A percentile compares a stretch with the other conserved stretches of the same genome.
phyloP scores from a whole-genome alignment of 2,797 vertebrate species.

The Siniperca undulata region DNA sequence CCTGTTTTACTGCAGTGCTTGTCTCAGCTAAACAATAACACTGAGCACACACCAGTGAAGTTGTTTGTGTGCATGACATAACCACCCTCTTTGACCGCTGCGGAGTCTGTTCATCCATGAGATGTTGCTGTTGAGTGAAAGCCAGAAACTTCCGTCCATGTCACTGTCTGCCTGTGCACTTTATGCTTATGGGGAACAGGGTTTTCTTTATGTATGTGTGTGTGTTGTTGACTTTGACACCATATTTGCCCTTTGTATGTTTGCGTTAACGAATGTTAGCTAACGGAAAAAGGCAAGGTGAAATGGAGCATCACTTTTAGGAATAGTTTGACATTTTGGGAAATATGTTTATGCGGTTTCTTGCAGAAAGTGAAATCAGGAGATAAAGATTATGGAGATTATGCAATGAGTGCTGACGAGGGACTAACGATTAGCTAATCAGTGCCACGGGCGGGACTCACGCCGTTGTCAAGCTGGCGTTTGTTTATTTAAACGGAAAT shows the following conservation, averaged over 20 bases:
- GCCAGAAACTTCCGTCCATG: conserved; percentile 21
- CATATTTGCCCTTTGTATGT: not conserved
- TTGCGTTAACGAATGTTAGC: not conserved
- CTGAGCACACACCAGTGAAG: not conserved
- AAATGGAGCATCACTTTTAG: not conserved
- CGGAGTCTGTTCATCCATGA: conserved; percentile 34
- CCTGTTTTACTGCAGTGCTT: conserved; percentile 43
- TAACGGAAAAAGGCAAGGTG: not conserved
- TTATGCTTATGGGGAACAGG: not conserved
- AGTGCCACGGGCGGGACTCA: no score
- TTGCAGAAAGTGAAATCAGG: no score
- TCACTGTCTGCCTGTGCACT: not conserved
- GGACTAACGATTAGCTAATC: no score
- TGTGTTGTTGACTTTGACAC: not conserved
- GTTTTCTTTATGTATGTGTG: no score
- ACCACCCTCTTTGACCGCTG: conserved; percentile 40
- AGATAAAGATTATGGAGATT: no score
- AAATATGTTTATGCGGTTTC: not conserved
- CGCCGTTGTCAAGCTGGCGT: no score
- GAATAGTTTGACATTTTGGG: not conserved
- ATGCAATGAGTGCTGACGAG: no score
- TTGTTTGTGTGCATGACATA: conserved; percentile 15
- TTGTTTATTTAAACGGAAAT: no score
- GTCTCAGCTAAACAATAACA: conserved; percentile 44
- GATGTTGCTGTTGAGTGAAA: conserved; percentile 28